Percentiles rank a stretch among this genome's conserved stretches.
phyloP scores from a whole-genome alignment of 2,888 invertebrate species.

The Lycaena phlaeas region DNA sequence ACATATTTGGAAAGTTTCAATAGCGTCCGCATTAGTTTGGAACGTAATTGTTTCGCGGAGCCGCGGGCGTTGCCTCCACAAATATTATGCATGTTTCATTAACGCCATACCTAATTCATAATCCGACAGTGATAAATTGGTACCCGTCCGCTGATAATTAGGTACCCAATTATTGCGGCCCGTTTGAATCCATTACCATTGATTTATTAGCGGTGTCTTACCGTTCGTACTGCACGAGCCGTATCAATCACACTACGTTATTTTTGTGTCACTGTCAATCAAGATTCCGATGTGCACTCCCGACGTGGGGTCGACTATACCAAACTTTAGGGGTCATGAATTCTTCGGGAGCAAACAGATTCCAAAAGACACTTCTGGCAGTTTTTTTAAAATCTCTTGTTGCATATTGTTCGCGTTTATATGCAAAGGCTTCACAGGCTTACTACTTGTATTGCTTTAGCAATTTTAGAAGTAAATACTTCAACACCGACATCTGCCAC shows the following conservation, averaged over 20 bases:
- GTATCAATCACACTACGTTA: slow-evolving; percentile 27
- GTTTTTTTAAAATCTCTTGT: no score
- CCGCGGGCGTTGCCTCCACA: slow-evolving; percentile 37
- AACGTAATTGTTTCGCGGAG: slow-evolving; percentile 44
- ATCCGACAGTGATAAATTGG: slow-evolving; percentile 70
- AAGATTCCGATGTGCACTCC: no score
- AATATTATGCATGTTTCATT: slow-evolving; percentile 68
- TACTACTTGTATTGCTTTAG: no score
- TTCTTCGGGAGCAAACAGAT: no score
- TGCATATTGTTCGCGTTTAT: no score
- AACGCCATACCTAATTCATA: slow-evolving; percentile 67
- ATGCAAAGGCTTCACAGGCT: no score
- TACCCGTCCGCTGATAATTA: slow-evolving; percentile 61
- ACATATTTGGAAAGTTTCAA: slow-evolving; percentile 23
- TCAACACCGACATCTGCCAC: no score
- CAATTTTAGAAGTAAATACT: no score
- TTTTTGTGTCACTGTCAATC: no score
- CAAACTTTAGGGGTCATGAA: no score
- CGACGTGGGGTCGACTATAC: no score
- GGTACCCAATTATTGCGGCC: slow-evolving; percentile 67
- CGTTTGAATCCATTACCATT: slow-evolving; percentile 67
- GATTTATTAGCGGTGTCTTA: slow-evolving; percentile 60
- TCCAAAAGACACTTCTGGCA: no score
- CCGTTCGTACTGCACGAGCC: slow-evolving; percentile 50
- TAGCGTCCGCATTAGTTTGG: slow-evolving; percentile 38